These are phyloP conservation scores for Cydia splendana DNA, from an alignment of 1,140 invertebrate species.

Conservation along the genomic window DNA sequence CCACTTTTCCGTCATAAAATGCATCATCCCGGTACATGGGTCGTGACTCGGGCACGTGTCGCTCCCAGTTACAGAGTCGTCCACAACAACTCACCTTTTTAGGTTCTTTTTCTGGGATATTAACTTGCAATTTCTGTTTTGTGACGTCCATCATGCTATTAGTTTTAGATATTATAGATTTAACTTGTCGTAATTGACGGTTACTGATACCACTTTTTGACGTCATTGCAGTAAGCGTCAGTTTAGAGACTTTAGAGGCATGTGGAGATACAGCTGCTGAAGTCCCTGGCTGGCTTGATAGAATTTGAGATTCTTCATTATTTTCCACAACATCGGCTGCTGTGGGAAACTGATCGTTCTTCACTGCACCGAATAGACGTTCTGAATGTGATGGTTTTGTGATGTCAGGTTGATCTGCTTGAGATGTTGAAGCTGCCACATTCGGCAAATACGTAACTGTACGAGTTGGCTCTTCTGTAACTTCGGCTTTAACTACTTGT, in stretches of 20 bases:
- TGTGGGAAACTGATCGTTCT: conserved; percentile 69
- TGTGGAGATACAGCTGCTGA: conserved; percentile 49
- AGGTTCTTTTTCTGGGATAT: conserved; percentile 47
- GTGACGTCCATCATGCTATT: conserved; percentile 54
- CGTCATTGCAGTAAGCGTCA: conserved; percentile 57
- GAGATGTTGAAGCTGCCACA: conserved; percentile 45
- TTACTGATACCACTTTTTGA: conserved; percentile 61
- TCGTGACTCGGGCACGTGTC: conserved; percentile 76
- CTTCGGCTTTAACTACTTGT: conserved; percentile 57
- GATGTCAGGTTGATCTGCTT: conserved; percentile 45
- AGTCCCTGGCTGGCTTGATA: conserved; percentile 51
- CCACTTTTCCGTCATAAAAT: conserved; percentile 90
- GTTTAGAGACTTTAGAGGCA: conserved; percentile 53
- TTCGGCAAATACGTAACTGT: conserved; percentile 73
- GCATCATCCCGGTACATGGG: conserved; percentile 92
- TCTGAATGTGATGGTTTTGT: conserved; percentile 57
- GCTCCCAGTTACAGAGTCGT: conserved; percentile 62
- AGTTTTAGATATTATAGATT: conserved; percentile 63
- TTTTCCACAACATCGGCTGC: conserved; percentile 64
- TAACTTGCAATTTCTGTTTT: conserved; percentile 51
- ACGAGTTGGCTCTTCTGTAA: conserved; percentile 53
- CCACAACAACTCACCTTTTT: conserved; percentile 58
- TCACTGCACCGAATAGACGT: conserved; percentile 64
- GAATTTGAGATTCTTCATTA: conserved; percentile 27
- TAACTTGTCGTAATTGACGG: conserved; percentile 68